These are phyloP conservation scores for Dicerorhinus sumatrensis DNA, from an alignment of 2,113 vertebrate genomes.

Conservation along the genomic window DNA sequence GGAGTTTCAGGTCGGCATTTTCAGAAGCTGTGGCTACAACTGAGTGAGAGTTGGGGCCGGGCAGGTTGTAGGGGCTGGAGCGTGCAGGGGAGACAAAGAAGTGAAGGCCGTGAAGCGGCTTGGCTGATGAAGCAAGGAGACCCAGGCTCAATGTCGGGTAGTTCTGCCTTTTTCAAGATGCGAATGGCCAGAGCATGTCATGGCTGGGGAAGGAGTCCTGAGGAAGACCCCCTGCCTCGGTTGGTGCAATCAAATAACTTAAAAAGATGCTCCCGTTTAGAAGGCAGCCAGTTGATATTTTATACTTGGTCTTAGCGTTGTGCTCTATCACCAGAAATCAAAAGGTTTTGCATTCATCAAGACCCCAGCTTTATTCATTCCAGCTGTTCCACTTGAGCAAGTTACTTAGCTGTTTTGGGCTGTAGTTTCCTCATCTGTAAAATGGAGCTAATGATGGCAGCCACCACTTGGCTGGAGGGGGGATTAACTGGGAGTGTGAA, in stretches of 20 bases:
- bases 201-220: accelerated
- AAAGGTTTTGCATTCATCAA: background rate
- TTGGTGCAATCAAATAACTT: accelerated
- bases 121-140: background rate
- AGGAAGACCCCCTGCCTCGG: background rate
- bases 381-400: background rate
- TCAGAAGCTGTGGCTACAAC: background rate
- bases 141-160: background rate
- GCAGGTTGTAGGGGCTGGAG: background rate
- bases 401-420: background rate
- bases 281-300: background rate
- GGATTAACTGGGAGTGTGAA: too few species aligned
- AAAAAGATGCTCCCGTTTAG: accelerated
- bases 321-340: background rate
- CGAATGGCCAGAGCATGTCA: background rate
- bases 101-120: background rate
- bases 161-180: background rate
- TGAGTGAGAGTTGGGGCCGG: background rate
- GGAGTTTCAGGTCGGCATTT: background rate
- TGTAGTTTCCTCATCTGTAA: background rate
- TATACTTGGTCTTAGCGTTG: background rate
- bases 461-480: background rate
- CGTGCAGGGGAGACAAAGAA: background rate
- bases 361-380: background rate
- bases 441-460: background rate